These are phyloP conservation scores for Macrophya alboannulata DNA, from an alignment of 2,888 invertebrate genomes.

Conservation along the genomic window DNA sequence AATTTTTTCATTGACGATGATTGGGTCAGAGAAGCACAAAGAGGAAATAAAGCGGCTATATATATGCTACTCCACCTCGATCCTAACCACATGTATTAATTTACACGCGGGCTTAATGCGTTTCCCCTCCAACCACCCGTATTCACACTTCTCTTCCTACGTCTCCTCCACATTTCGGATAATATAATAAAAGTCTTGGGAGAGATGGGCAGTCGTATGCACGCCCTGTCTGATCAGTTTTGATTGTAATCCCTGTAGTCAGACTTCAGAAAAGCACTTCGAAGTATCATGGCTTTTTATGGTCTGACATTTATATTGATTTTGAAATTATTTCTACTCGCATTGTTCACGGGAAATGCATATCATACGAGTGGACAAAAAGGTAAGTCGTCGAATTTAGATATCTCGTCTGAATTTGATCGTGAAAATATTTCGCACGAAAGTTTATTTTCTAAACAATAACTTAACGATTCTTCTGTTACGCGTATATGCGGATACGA, in stretches of 20 bases:
- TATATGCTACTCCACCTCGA: not conserved
- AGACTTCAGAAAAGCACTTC: not conserved
- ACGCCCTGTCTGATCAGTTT: not conserved
- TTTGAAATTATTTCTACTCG: slow-evolving; percentile 14
- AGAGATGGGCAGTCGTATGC: slow-evolving; percentile 19
- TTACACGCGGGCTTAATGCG: not conserved
- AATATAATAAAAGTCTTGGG: not conserved
- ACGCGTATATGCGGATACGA: not conserved
- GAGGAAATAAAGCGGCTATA: not conserved
- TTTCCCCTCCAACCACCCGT: not conserved
- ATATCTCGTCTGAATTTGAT: not conserved
- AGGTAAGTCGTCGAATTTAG: not conserved
- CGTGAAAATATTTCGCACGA: not conserved
- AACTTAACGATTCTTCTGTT: not conserved
- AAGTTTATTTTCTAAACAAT: not conserved
- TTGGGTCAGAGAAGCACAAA: no score
- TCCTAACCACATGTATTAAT: not conserved
- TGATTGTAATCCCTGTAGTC: not conserved
- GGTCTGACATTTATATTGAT: not conserved
- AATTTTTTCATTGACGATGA: not conserved
- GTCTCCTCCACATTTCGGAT: not conserved
- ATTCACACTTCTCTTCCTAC: not conserved
- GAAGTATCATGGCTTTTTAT: not conserved
- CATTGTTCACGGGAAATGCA: not conserved
- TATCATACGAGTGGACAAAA: not conserved